phyloP scores from a whole-genome alignment of 1,140 invertebrate genomes.

The Nixonia krombeini region DNA sequence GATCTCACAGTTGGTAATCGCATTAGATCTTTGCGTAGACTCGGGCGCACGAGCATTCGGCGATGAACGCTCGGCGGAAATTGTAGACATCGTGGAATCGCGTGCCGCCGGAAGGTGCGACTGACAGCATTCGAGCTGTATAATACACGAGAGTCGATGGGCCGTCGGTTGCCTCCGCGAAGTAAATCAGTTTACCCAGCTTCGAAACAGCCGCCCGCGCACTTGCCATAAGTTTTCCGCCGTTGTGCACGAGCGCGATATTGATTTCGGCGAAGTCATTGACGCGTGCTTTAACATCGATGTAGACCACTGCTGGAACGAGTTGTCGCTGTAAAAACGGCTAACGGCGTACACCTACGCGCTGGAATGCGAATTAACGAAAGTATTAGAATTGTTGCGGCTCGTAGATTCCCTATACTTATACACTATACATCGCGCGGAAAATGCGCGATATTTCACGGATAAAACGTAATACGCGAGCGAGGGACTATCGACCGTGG shows the following conservation, averaged over 20 bases:
- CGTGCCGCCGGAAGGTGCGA: conserved; percentile 60
- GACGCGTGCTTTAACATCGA: no score
- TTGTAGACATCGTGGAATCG: conserved; percentile 61
- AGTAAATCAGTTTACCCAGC: conserved; percentile 42
- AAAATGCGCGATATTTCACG: no score
- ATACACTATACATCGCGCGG: no score
- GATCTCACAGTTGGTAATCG: conserved; percentile 9
- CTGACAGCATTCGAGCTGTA: conserved; percentile 56
- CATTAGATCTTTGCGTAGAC: conserved; percentile 29
- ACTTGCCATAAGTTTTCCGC: conserved; percentile 9
- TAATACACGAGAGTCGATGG: conserved; percentile 39
- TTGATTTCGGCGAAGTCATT: conserved; percentile 36
- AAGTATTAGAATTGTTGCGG: no score
- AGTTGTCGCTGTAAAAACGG: no score
- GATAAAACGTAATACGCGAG: no score
- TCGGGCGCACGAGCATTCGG: conserved; percentile 26
- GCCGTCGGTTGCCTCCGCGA: conserved; percentile 36
- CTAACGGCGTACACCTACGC: no score
- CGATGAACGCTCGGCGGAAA: conserved; percentile 54
- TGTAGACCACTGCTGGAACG: no score
- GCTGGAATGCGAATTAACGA: no score
- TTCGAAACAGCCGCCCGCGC: conserved; percentile 20
- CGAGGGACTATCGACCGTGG: no score
- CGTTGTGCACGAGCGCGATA: conserved; percentile 27
- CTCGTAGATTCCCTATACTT: no score